Conservation (phyloP, 30 jellyfish, hydroid and myxozoan species). For the Clytia hemisphaerica region DNA sequence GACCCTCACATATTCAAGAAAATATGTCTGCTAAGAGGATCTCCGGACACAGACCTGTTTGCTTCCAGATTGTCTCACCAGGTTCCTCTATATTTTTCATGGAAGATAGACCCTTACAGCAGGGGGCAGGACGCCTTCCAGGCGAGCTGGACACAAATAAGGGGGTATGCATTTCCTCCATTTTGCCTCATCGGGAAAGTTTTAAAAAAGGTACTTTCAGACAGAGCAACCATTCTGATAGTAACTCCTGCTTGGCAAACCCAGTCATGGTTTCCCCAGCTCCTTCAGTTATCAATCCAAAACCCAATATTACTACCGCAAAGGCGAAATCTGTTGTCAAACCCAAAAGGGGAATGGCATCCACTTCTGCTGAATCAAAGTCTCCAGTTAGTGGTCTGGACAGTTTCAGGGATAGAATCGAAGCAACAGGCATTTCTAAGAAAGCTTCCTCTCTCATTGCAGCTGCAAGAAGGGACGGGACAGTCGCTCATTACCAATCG, state of each 20-base stretch:
- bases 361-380: slow-evolving; percentile 10
- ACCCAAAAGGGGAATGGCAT: slow-evolving; percentile 21
- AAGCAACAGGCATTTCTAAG: no score
- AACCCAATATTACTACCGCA: slow-evolving; percentile 19
- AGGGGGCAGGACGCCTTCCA: slow-evolving; percentile 19
- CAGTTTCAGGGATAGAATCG: no score
- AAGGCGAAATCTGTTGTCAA: slow-evolving; percentile 2
- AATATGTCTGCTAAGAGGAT: slow-evolving; percentile 26
- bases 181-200: slow-evolving; percentile 23
- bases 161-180: slow-evolving; percentile 25
- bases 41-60: slow-evolving; percentile 23
- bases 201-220: slow-evolving; percentile 8
- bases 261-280: slow-evolving; percentile 26
- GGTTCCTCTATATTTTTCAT: slow-evolving; percentile 6
- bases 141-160: slow-evolving; percentile 4
- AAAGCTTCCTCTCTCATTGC: no score
- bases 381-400: no score
- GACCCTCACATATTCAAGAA: slow-evolving; percentile 18
- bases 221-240: slow-evolving; percentile 2
- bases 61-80: no score
- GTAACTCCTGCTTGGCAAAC: slow-evolving; percentile 34
- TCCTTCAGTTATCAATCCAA: slow-evolving; percentile 21
- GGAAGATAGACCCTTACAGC: slow-evolving; percentile 38
- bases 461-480: no score
- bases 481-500: no score